Conservation (phyloP, 2,888 invertebrate species). For the Diabrotica balteata region DNA sequence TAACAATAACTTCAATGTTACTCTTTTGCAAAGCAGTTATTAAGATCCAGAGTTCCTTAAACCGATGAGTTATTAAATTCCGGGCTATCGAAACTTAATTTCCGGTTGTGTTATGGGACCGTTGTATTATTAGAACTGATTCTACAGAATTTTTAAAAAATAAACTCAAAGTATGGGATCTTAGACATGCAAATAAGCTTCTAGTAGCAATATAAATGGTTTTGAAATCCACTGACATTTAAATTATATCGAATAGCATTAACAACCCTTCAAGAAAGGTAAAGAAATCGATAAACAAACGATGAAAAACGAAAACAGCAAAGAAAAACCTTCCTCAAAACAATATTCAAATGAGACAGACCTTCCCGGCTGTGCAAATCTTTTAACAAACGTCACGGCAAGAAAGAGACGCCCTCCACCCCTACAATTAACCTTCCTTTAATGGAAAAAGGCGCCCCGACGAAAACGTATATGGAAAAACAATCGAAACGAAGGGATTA, state of each 20-base stretch:
- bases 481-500: slow-evolving; percentile 44
- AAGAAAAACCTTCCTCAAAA: slow-evolving; percentile 29
- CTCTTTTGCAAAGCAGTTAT: no score
- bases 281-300: slow-evolving; percentile 4
- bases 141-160: no score
- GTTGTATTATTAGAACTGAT: no score
- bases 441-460: slow-evolving; percentile 30
- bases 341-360: slow-evolving; percentile 35
- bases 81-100: no score
- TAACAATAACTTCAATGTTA: no score
- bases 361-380: slow-evolving; percentile 23
- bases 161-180: no score
- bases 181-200: not conserved
- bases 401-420: slow-evolving; percentile 23
- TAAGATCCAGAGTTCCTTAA: no score
- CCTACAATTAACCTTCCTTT: slow-evolving; percentile 28
- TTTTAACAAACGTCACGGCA: slow-evolving; percentile 27
- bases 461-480: slow-evolving; percentile 32
- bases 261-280: not conserved
- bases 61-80: no score
- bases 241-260: not conserved
- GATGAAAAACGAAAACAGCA: slow-evolving; percentile 17
- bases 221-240: not conserved
- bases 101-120: no score
- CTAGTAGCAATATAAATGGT: not conserved